Evolutionary conservation across 2,113 vertebrate species (phyloP).

Genomic region (Pardalotus punctatus): DNA sequence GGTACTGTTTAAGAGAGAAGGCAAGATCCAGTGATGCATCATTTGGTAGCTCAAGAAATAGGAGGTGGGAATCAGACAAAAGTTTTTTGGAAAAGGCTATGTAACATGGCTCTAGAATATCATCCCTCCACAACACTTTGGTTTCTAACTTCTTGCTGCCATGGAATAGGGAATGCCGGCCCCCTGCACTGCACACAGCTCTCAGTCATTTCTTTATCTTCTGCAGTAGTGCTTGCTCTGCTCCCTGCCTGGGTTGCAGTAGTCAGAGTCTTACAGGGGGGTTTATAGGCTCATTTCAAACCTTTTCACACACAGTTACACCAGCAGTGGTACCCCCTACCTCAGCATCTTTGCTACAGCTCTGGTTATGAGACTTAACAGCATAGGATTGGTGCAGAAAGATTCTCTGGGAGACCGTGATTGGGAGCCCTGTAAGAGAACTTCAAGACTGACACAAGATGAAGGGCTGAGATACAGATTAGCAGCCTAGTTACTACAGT

Average conservation of each 20-base stretch:
- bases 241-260: not conserved
- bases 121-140: not conserved
- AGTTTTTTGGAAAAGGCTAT: not conserved
- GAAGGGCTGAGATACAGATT: not conserved
- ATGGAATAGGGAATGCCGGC: not conserved
- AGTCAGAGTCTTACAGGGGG: not conserved
- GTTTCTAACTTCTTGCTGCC: not conserved
- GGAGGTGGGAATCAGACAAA: accelerated
- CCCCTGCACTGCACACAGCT: not conserved
- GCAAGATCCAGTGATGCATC: not conserved
- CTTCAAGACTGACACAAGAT: not conserved
- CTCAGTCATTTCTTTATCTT: not conserved
- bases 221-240: not conserved
- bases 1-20: not conserved
- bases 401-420: accelerated
- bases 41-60: not conserved
- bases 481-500: not conserved
- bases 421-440: not conserved
- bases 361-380: not conserved
- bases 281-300: not conserved
- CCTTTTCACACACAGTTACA: not conserved
- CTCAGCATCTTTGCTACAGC: not conserved
- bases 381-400: not conserved
- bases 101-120: not conserved
- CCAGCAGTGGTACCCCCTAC: not conserved